These are phyloP conservation scores for Sus cebifrons DNA, from an alignment of 2,797 vertebrate species.

Conservation along the genomic window DNA sequence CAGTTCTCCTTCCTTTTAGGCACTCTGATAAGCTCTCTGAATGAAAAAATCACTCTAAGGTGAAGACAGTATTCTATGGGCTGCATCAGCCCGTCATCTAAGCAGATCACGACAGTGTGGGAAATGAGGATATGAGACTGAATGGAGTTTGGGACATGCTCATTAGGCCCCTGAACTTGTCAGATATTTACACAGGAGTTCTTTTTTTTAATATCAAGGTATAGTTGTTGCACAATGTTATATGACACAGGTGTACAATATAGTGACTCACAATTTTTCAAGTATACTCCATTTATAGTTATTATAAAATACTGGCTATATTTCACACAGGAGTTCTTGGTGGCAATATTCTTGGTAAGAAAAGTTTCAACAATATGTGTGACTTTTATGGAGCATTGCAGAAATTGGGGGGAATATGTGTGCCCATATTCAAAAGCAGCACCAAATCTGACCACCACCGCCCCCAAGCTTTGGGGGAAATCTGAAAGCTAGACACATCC, in stretches of 20 bases:
- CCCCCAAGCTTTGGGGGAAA: neutral
- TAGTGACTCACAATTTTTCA: neutral
- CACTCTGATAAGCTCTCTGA: neutral
- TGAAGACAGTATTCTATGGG: neutral
- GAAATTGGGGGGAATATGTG: neutral
- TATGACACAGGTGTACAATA: neutral
- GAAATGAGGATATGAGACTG: neutral
- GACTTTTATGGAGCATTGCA: neutral
- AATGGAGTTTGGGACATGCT: neutral
- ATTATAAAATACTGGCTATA: neutral
- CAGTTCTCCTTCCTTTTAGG: neutral
- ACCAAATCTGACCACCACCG: neutral
- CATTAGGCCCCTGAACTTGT: neutral
- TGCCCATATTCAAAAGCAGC: neutral
- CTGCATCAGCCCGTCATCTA: neutral
- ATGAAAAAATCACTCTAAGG: conserved; percentile 5
- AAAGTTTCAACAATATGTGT: neutral
- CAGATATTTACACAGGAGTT: neutral
- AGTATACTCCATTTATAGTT: neutral
- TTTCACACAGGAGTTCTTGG: neutral
- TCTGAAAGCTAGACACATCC: neutral
- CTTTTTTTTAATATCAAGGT: neutral
- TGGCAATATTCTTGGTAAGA: conserved; percentile 31
- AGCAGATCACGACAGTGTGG: neutral
- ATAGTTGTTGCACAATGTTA: neutral